Conservation (phyloP, 2,888 invertebrate species). For the Polymixis lichenea region DNA sequence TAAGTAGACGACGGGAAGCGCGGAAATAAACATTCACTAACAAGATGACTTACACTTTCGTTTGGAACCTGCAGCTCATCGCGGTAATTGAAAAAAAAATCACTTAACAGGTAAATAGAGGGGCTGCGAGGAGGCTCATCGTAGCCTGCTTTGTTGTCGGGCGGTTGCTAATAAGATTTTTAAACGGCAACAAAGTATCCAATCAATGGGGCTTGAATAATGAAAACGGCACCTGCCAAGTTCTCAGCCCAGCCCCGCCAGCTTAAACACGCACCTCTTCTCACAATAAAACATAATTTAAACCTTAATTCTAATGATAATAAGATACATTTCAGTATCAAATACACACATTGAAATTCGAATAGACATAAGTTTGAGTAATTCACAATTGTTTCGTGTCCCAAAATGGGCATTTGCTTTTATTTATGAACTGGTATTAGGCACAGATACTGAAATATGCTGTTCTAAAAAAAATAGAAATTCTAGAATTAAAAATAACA, state of each 20-base stretch:
- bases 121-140: conserved; percentile 76
- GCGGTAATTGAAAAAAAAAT: conserved; percentile 90
- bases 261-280: conserved; percentile 85
- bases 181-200: conserved; percentile 90
- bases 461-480: not conserved
- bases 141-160: conserved; percentile 83
- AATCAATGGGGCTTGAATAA: conserved; percentile 91
- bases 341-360: conserved; percentile 63
- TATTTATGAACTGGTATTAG: conserved; percentile 66
- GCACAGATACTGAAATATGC: not conserved
- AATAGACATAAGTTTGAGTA: conserved; percentile 84
- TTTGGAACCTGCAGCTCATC: conserved; percentile 84
- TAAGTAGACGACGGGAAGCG: conserved; percentile 71
- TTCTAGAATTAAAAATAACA: not conserved
- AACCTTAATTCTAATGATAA: conserved; percentile 70
- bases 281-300: conserved; percentile 72
- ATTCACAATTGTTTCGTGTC: conserved; percentile 84
- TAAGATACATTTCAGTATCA: conserved; percentile 70
- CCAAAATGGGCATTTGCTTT: conserved; percentile 73
- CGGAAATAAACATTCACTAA: conserved; percentile 85
- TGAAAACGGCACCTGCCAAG: conserved; percentile 89
- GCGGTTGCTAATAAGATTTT: conserved; percentile 90
- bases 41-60: conserved; percentile 89
- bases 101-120: conserved; percentile 89
- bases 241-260: conserved; percentile 86